Percentiles rank a stretch among this genome's conserved stretches.
These are phyloP conservation scores for Orius insidiosus DNA, from an alignment of 1,140 invertebrate genomes.

Conservation along the genomic window DNA sequence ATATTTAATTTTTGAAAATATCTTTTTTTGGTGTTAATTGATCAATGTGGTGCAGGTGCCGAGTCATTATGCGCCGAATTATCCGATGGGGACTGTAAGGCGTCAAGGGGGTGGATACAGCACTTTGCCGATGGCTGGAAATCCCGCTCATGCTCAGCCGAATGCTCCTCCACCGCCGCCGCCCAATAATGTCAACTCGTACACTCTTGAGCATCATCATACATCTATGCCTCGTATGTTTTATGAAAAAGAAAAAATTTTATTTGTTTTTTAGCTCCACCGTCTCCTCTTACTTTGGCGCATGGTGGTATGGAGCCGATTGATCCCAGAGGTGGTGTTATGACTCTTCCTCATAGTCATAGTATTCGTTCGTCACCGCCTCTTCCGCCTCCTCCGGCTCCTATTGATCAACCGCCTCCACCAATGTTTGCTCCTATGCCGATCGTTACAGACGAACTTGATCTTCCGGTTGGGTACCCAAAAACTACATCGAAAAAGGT, in stretches of 20 bases:
- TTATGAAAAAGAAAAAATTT: background rate
- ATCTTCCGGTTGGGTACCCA: slow-evolving; percentile 81
- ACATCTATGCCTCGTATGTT: slow-evolving; percentile 65
- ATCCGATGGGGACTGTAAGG: slow-evolving; percentile 63
- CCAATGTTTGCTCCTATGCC: slow-evolving; percentile 33
- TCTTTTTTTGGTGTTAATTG: slow-evolving; percentile 3
- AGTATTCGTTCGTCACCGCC: slow-evolving; percentile 39
- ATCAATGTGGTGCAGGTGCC: slow-evolving; percentile 50
- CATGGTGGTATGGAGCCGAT: slow-evolving; percentile 13
- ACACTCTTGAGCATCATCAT: slow-evolving; percentile 36
- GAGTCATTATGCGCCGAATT: slow-evolving; percentile 87
- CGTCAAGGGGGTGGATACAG: slow-evolving; percentile 70
- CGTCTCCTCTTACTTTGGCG: slow-evolving; percentile 40
- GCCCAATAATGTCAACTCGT: slow-evolving; percentile 19
- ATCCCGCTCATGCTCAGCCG: slow-evolving; percentile 20
- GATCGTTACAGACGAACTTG: slow-evolving; percentile 70
- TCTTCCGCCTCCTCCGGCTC: slow-evolving; percentile 62
- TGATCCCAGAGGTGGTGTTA: slow-evolving; percentile 7
- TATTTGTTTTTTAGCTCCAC: slow-evolving; percentile 39
- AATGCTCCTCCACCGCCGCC: slow-evolving; percentile 36
- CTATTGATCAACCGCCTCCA: slow-evolving; percentile 36
- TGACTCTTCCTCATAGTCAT: slow-evolving; percentile 10
- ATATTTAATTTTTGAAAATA: background rate
- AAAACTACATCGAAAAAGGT: slow-evolving; percentile 97
- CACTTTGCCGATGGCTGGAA: slow-evolving; percentile 43